Base-by-base conservation (phyloP, 2,113 vertebrate genomes). In the Cololabis saira region DNA sequence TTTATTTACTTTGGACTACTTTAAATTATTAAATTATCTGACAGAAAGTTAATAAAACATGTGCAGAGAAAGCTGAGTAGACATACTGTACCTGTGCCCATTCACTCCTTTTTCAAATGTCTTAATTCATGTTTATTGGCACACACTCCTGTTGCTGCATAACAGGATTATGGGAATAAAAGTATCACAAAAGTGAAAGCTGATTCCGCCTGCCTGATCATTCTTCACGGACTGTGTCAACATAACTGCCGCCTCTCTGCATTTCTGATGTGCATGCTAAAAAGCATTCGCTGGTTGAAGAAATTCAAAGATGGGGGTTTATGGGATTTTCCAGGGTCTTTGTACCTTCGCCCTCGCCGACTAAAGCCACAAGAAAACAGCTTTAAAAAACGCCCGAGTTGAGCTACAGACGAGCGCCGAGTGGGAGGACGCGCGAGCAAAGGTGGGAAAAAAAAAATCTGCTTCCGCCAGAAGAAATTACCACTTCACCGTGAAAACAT, bases 351-450 rank as follows among this genome's bases (percentile, higher is more conserved):
- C 72, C 78, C 52, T 83, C 59, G 30, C 58, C 44, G 19, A 78
- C 58, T 74, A 62, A 80, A 87, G 69, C 75, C 66, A 76, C 40
- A 30, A 73, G 63, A 43, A 83, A 83, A 86, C 74, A 58, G 81
- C 78, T 76, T 83, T 78, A 42, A 54, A 66, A 59, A 74, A 66
- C 48, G 12, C 57, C 62, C 45, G 61, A 30, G 57, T 71, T 55
- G 67, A 77, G 74, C 73, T 69, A 24, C 61, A 73, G 40, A 56
- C 60, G 42, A 62, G 74, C 64, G 41, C 51, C 4, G 79, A 84
- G 85, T 87, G 76, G 78, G 81, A 82, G 81, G 81, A 87, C 53
- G 66, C 76, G 67, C 30, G 33, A 55, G 81, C 58, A 75, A 79
- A 82, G 75, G 78, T 74, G 68, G 61, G 37, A 27, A 37, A 30